Percentiles rank a stretch among this genome's conserved stretches.
Evolutionary conservation across 2,113 vertebrate genomes (phyloP).

Genomic region (Pogonocichla stellata): DNA sequence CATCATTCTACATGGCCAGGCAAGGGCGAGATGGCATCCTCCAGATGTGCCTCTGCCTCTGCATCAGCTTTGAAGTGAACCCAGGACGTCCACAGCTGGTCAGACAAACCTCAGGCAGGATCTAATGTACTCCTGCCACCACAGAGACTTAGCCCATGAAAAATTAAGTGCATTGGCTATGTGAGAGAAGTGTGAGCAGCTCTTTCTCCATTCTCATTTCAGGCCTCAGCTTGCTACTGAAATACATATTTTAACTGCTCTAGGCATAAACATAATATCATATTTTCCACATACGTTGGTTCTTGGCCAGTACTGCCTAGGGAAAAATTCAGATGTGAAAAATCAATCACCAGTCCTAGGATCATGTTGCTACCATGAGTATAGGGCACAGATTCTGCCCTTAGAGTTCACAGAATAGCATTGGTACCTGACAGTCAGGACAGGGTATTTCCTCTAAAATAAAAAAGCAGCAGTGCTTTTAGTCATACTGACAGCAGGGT

Average conservation of each 20-base stretch:
- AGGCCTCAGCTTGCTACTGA: not conserved
- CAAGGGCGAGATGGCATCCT: fast-evolving
- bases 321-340: not conserved
- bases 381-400: not conserved
- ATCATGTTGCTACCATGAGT: not conserved
- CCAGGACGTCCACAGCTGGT: not conserved
- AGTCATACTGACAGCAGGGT: not conserved
- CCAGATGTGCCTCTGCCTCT: not conserved
- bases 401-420: not conserved
- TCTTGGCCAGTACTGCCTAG: not conserved
- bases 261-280: not conserved
- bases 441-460: not conserved
- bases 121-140: not conserved
- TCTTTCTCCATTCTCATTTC: not conserved
- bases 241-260: not conserved
- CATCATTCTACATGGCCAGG: not conserved
- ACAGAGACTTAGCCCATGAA: not conserved
- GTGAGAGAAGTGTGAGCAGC: not conserved
- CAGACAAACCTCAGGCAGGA: not conserved
- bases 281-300: not conserved
- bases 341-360: not conserved
- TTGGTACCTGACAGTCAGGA: fast-evolving
- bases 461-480: not conserved
- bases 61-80: not conserved
- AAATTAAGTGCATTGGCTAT: not conserved